Conservation (phyloP, 2,797 vertebrate genomes). For the Rhinogobio ventralis region DNA sequence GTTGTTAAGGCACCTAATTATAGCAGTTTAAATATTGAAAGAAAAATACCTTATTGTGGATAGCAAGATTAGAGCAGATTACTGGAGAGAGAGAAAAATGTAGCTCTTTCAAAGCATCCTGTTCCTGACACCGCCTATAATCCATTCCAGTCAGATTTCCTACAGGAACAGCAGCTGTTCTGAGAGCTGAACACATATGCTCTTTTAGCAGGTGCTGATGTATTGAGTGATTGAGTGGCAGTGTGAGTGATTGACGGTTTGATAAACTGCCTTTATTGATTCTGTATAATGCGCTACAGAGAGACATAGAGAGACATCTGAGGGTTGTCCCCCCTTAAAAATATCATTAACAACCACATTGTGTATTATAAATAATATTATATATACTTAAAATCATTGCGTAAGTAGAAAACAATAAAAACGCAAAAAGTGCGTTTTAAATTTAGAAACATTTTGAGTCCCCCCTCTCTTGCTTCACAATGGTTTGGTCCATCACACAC, state of each 20-base stretch:
- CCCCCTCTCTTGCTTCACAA: no score
- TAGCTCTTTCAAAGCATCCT: not conserved
- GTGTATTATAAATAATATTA: no score
- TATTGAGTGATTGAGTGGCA: slow-evolving; percentile 55
- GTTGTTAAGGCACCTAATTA: not conserved
- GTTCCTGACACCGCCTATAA: not conserved
- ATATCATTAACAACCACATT: no score
- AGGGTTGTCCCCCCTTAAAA: no score
- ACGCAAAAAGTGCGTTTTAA: no score
- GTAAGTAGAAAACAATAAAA: no score
- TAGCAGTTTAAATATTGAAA: not conserved
- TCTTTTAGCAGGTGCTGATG: slow-evolving; percentile 49
- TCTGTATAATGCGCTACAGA: slow-evolving; percentile 40
- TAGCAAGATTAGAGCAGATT: not conserved
- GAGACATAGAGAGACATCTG: no score
- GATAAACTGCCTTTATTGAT: slow-evolving; percentile 55
- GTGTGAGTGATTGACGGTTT: slow-evolving; percentile 53
- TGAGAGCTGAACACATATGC: slow-evolving; percentile 24
- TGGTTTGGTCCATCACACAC: no score
- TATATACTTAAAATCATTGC: no score
- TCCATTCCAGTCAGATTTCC: slow-evolving; percentile 19
- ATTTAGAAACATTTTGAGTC: no score
- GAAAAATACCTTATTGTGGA: not conserved
- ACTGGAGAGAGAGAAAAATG: not conserved
- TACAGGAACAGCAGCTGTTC: slow-evolving; percentile 30